phyloP scores from a whole-genome alignment of 1,140 invertebrate species.

The Odontomachus brunneus region DNA sequence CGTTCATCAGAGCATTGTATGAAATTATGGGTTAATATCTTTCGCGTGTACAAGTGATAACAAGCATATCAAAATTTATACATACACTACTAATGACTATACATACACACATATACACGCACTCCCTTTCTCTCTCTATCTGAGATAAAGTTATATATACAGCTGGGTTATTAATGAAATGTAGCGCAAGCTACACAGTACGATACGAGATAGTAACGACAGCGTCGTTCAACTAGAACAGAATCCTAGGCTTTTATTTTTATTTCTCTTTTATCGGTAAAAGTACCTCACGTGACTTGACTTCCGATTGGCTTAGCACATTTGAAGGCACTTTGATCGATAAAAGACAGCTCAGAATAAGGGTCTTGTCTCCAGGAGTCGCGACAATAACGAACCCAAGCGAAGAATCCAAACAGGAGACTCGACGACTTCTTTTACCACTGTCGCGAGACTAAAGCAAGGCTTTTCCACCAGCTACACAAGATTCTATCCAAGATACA shows the following conservation, averaged over 20 bases:
- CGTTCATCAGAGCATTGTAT: neutral
- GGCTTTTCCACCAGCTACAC: neutral
- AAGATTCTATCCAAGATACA: constrained; percentile 4
- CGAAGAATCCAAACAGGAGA: neutral
- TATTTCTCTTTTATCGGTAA: no score
- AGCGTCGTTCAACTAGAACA: neutral
- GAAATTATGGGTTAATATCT: no score
- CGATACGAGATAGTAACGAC: neutral
- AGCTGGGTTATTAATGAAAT: neutral
- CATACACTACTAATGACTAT: no score
- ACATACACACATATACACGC: no score
- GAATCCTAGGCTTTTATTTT: no score
- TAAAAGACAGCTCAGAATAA: no score
- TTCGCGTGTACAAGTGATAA: neutral
- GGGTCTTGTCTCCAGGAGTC: no score
- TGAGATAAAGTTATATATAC: no score
- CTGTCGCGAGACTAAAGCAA: neutral
- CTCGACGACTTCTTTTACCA: constrained; percentile 2
- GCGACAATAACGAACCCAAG: constrained; percentile 10
- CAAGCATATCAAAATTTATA: neutral
- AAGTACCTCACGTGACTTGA: no score
- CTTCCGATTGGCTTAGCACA: no score
- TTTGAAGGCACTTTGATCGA: no score
- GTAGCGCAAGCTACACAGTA: neutral
- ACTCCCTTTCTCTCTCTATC: no score